phyloP scores from a whole-genome alignment of 2,797 vertebrate species.

The Coluber constrictor region DNA sequence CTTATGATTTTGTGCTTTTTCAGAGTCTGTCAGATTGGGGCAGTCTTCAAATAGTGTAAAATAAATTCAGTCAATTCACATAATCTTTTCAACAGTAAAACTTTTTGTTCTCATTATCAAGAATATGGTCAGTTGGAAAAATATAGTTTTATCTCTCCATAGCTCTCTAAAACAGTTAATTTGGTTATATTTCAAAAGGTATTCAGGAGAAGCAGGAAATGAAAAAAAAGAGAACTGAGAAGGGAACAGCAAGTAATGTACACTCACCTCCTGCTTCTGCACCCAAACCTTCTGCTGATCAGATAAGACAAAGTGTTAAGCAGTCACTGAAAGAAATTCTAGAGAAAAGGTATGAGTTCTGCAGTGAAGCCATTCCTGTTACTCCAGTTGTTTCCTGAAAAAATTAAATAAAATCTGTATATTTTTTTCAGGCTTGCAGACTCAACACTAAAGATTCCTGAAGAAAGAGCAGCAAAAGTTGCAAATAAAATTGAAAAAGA shows the following conservation, averaged over 20 bases:
- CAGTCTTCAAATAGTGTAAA: background rate
- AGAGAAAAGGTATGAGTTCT: slow-evolving; percentile 80
- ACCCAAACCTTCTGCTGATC: slow-evolving; percentile 90
- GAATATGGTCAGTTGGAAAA: background rate
- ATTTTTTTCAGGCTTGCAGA: slow-evolving; percentile 82
- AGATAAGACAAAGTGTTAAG: slow-evolving; percentile 92
- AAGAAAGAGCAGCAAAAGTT: slow-evolving; percentile 89
- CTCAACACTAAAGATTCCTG: slow-evolving; percentile 85
- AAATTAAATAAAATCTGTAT: slow-evolving; percentile 24
- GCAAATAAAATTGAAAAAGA: slow-evolving; percentile 92
- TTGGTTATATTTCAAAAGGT: slow-evolving; percentile 66
- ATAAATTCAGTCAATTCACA: background rate
- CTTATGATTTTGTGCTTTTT: background rate
- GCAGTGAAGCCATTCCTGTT: background rate
- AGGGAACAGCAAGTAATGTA: slow-evolving; percentile 40
- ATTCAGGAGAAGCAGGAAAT: slow-evolving; percentile 77
- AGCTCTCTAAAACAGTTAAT: slow-evolving; percentile 19
- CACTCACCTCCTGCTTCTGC: slow-evolving; percentile 65
- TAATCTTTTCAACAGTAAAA: background rate
- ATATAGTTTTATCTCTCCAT: background rate
- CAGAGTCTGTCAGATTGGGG: background rate
- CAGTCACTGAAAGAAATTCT: slow-evolving; percentile 96
- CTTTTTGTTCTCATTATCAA: background rate
- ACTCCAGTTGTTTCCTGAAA: slow-evolving; percentile 10
- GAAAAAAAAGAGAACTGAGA: slow-evolving; percentile 82